Conservation (phyloP, 2,113 vertebrate genomes). For the Redunca redunca region DNA sequence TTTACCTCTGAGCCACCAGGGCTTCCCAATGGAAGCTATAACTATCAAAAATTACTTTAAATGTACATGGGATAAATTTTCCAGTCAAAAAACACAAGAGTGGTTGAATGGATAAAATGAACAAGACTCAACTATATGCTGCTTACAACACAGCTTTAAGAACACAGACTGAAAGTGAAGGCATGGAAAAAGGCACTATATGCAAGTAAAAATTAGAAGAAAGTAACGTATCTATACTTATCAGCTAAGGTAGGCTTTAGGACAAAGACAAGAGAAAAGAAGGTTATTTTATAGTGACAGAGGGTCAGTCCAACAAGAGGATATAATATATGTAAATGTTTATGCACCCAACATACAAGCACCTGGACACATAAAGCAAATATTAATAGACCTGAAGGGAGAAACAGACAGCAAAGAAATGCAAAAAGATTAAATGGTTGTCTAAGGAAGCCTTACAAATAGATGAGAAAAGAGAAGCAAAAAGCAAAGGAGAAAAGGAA, state of each 20-base stretch:
- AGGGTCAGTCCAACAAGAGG: not conserved
- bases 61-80: not conserved
- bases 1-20: not conserved
- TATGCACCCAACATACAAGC: not conserved
- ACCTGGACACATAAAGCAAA: not conserved
- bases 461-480: not conserved
- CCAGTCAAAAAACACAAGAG: not conserved
- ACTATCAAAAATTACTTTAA: not conserved
- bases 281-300: not conserved
- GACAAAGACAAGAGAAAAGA: not conserved
- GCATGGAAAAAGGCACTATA: not conserved
- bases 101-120: not conserved
- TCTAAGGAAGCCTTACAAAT: not conserved
- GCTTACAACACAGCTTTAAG: not conserved
- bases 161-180: not conserved
- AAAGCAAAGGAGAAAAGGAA: not conserved
- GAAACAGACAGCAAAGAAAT: not conserved
- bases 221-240: not conserved
- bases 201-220: not conserved
- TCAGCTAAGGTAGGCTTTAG: not conserved
- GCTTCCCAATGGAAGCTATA: not conserved
- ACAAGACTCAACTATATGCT: not conserved
- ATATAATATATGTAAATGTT: not conserved
- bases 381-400: not conserved
- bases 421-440: not conserved